These are phyloP conservation scores for Chaetophractus vellerosus DNA, from an alignment of 2,797 vertebrate species.

Conservation along the genomic window DNA sequence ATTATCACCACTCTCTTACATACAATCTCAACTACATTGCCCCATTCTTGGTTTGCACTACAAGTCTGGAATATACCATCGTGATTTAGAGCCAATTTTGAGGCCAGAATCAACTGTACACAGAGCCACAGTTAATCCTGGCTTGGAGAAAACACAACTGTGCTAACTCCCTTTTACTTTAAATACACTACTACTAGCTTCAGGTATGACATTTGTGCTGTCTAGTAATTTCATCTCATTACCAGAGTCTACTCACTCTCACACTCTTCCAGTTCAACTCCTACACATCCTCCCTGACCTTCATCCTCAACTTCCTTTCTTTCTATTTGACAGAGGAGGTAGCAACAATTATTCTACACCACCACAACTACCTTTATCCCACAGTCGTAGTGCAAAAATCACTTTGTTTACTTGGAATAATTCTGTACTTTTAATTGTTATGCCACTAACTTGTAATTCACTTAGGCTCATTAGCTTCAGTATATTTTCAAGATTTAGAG, in stretches of 20 bases:
- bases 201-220: not conserved
- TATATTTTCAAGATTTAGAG: conserved; percentile 33
- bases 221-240: not conserved
- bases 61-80: not conserved
- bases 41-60: not conserved
- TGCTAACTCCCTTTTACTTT: not conserved
- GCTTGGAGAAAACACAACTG: not conserved
- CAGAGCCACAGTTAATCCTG: not conserved
- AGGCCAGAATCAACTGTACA: not conserved
- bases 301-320: not conserved
- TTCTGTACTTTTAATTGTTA: not conserved
- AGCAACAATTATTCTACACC: not conserved
- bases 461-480: not conserved
- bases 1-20: not conserved
- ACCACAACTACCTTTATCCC: not conserved
- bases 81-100: not conserved
- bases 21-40: not conserved
- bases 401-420: not conserved
- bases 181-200: not conserved
- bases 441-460: not conserved
- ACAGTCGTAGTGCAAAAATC: not conserved
- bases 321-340: not conserved
- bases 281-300: not conserved
- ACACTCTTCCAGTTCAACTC: not conserved
- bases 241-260: not conserved